phyloP scores from a whole-genome alignment of 2,113 vertebrate species.

The Laticauda laticaudata region DNA sequence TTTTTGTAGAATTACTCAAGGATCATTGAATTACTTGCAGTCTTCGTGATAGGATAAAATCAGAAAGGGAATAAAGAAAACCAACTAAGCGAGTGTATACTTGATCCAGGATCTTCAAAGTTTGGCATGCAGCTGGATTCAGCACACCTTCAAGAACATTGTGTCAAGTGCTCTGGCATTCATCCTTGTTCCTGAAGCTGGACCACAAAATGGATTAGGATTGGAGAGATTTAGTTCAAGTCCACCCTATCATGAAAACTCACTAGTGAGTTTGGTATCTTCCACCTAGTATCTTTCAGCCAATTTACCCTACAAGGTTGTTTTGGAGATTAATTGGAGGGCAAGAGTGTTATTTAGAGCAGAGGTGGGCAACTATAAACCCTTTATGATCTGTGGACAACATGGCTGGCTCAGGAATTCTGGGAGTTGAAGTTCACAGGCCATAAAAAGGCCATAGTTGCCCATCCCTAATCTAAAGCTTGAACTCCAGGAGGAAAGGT shows the following conservation, averaged over 20 bases:
- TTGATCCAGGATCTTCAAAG: background rate
- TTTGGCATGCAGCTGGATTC: background rate
- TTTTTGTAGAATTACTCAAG: background rate
- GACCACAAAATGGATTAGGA: background rate
- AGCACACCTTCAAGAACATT: background rate
- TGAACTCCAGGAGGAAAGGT: background rate
- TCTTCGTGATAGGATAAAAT: background rate
- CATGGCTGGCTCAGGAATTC: no score
- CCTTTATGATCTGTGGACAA: no score
- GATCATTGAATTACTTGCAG: background rate
- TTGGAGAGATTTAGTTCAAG: background rate
- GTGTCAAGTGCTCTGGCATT: background rate
- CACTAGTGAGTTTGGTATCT: background rate
- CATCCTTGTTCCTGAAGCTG: background rate
- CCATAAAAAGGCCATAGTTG: no score
- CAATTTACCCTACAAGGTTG: background rate
- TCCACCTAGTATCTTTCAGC: background rate
- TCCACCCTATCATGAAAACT: background rate
- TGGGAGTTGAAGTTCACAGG: no score
- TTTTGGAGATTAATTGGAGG: background rate
- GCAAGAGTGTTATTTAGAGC: background rate
- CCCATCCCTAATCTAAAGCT: background rate
- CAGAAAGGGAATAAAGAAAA: background rate
- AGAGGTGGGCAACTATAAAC: no score
- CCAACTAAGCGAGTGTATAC: background rate